phyloP scores from a whole-genome alignment of 2,888 invertebrate genomes.

The Eristalis tenax region DNA sequence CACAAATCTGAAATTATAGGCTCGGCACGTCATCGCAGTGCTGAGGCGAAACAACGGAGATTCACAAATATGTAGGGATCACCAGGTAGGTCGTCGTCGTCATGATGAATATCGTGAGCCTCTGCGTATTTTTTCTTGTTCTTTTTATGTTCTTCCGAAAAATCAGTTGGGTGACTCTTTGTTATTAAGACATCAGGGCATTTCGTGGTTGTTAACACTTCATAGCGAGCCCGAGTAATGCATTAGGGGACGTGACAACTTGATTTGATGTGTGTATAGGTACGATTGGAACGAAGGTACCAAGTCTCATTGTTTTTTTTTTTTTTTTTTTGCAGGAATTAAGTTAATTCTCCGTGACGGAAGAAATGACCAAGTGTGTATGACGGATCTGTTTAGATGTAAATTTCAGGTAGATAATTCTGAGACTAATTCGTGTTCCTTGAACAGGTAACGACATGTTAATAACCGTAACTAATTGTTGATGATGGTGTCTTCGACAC shows the following conservation, averaged over 20 bases:
- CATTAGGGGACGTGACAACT: conserved; percentile 46
- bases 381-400: conserved; percentile 24
- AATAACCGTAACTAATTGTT: conserved; percentile 47
- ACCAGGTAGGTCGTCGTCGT: conserved; percentile 73
- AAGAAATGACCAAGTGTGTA: not conserved
- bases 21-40: conserved; percentile 67
- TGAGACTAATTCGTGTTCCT: conserved; percentile 7
- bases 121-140: conserved; percentile 10
- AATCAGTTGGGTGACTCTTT: conserved; percentile 72
- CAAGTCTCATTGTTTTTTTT: conserved; percentile 9
- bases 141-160: conserved; percentile 60
- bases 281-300: not conserved
- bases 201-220: conserved; percentile 78
- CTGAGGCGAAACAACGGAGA: conserved; percentile 10
- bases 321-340: conserved; percentile 35
- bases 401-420: conserved; percentile 51
- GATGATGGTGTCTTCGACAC: not conserved
- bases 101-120: conserved; percentile 70
- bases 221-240: conserved; percentile 70
- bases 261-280: not conserved
- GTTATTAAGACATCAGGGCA: conserved; percentile 75
- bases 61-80: conserved; percentile 56
- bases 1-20: conserved; percentile 73
- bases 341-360: conserved; percentile 30
- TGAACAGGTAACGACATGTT: conserved; percentile 2